Base-by-base conservation (phyloP, 1,140 invertebrate genomes). In the Cryptotermes secundus region DNA sequence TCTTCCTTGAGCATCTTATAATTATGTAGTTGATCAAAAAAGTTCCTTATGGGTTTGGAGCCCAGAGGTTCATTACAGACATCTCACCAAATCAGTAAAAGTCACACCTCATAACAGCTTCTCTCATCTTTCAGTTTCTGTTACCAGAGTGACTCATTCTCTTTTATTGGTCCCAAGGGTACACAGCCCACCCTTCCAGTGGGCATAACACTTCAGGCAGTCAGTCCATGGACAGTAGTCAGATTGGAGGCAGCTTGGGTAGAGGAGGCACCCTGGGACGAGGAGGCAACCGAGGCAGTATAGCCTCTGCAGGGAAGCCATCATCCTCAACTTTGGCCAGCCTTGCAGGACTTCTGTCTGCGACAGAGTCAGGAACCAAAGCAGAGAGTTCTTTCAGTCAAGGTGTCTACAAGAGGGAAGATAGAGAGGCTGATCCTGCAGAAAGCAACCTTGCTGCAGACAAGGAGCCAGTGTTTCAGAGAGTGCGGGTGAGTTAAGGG, bases 271-370 rank as follows among this genome's bases (percentile, higher is more conserved):
- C 91, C 22, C 86, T 92, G 12, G 90, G 91, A 26, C 87, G 91
- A 85, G 85, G 85, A 80, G 86, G 87, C 19, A 96, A 96, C 85
- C 91, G 96, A 79, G 95, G 95, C 6, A 96, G 95, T 86, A 89
- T 96, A 24, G 94, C 93, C 1, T 95, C 94, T 3, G 93, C 95
- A 42, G 95, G 96, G 19, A 96, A 96, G 88, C 96, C 96, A 14
- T 95, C 95, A 4, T 95, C 94, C 49, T 94, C 95, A 0, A 96
- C 96, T 0, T 90, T 97, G 38, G 95, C 95, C 2, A 96, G 95
- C 87, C 90, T 97, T 26, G 95, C 96, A 12, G 95, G 95, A 34
- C 89, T 96, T 22, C 91, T 95, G 31, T 87, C 88, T 49, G 83
- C 86, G 19, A 59, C 80, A 59, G 79, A 34, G 19, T 65, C 53